Conservation (phyloP, 2,888 invertebrate species). For the Ephialtes manifestator region DNA sequence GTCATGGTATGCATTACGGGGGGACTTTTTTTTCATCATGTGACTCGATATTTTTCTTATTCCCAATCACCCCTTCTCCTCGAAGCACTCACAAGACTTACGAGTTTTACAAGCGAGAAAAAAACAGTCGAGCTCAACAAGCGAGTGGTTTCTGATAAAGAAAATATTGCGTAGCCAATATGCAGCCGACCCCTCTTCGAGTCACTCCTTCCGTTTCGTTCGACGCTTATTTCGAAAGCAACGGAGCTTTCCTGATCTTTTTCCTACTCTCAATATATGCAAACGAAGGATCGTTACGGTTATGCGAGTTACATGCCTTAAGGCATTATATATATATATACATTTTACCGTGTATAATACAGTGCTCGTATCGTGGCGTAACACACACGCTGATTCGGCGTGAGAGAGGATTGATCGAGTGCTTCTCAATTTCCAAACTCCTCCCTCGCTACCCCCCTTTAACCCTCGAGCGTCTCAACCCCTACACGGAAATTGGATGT, state of each 20-base stretch:
- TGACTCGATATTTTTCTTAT: slow-evolving; percentile 44
- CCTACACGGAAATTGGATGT: slow-evolving; percentile 64
- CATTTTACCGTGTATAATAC: slow-evolving; percentile 57
- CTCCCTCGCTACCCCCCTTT: slow-evolving; percentile 57
- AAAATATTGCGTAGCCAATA: slow-evolving; percentile 67
- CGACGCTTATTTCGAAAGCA: slow-evolving; percentile 7
- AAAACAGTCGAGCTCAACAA: slow-evolving; percentile 25
- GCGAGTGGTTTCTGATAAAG: slow-evolving; percentile 65
- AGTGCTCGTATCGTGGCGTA: slow-evolving; percentile 57
- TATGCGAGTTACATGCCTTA: slow-evolving; percentile 63
- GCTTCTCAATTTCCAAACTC: slow-evolving; percentile 70
- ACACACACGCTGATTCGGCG: slow-evolving; percentile 64
- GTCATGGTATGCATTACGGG: slow-evolving; percentile 7
- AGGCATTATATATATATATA: slow-evolving; percentile 55
- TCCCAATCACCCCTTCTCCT: slow-evolving; percentile 52
- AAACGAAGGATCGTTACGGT: slow-evolving; percentile 70
- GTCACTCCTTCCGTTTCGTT: slow-evolving; percentile 56
- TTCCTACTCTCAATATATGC: slow-evolving; percentile 66
- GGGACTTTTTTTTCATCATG: slow-evolving; percentile 22
- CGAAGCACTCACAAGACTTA: slow-evolving; percentile 50
- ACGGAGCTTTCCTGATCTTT: slow-evolving; percentile 48
- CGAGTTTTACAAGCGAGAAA: slow-evolving; percentile 59
- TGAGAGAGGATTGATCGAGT: slow-evolving; percentile 70
- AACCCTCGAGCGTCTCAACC: slow-evolving; percentile 66
- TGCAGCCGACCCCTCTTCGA: slow-evolving; percentile 46